These are phyloP conservation scores for Nyctereutes procyonoides DNA, from an alignment of 2,113 vertebrate species.

Conservation along the genomic window DNA sequence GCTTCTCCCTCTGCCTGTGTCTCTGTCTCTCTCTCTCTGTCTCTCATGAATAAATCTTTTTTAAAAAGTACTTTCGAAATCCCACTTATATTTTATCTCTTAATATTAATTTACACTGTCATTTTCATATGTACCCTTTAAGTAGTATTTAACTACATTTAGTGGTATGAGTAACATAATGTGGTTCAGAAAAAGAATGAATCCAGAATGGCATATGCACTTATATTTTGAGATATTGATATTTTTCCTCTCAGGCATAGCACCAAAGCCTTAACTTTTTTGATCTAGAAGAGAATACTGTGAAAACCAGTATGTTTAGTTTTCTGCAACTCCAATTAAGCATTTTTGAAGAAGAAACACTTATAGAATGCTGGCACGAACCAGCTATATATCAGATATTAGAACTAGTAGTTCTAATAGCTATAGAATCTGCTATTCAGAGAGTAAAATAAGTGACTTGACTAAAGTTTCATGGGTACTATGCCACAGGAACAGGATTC, in stretches of 20 bases:
- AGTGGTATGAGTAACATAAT: not conserved
- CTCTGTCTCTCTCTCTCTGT: too few relatives aligned
- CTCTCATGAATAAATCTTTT: too few relatives aligned
- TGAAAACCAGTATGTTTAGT: constrained; percentile 19
- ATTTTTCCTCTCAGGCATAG: not conserved
- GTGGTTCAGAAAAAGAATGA: not conserved
- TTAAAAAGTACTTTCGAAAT: not conserved
- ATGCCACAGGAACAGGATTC: not conserved
- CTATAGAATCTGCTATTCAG: not conserved
- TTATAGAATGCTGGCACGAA: not conserved
- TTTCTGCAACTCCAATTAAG: constrained; percentile 38
- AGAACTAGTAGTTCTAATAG: not conserved
- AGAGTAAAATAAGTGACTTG: not conserved
- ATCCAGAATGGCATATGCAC: not conserved
- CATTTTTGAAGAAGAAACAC: not conserved
- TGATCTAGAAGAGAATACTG: not conserved
- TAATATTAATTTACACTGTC: not conserved
- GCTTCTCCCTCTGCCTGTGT: too few relatives aligned
- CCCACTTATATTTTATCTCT: not conserved
- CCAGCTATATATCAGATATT: not conserved
- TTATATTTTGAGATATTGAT: constrained; percentile 54
- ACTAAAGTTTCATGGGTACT: not conserved
- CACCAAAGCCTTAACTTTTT: not conserved
- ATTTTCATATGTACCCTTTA: not conserved
- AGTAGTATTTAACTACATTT: constrained; percentile 2